These are phyloP conservation scores for Charadrius vociferus DNA, from an alignment of 2,113 vertebrate genomes.

Conservation along the genomic window DNA sequence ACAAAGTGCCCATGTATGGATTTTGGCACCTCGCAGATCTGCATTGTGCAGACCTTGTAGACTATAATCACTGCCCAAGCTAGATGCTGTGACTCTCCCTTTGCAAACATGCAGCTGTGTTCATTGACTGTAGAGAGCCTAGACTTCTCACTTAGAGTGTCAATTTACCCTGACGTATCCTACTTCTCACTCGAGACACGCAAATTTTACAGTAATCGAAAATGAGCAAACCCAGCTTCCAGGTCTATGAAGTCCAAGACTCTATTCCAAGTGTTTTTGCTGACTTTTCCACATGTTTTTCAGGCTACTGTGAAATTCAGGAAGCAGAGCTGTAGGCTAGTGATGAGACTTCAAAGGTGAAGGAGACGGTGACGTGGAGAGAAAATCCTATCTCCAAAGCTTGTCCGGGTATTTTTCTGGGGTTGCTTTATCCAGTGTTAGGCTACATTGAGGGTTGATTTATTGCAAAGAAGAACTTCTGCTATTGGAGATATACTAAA, in stretches of 20 bases:
- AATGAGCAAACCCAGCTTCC: not conserved
- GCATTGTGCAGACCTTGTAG: not conserved
- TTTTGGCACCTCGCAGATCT: not conserved
- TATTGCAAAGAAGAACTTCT: not conserved
- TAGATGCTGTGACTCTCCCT: not conserved
- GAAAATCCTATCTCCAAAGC: not conserved
- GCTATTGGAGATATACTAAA: not conserved
- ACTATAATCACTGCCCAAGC: not conserved
- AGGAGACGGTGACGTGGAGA: rapidly evolving
- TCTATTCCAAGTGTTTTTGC: not conserved
- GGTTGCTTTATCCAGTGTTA: not conserved
- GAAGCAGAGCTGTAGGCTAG: not conserved
- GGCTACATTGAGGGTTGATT: not conserved
- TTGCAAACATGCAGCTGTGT: not conserved
- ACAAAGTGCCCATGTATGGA: not conserved
- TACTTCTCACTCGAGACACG: not conserved
- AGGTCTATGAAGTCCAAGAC: not conserved
- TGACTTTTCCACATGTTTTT: not conserved
- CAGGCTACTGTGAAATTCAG: not conserved
- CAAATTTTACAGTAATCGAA: not conserved
- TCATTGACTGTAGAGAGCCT: not conserved
- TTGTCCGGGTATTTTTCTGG: not conserved
- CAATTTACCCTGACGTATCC: not conserved
- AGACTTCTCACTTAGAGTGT: not conserved
- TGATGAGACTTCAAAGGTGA: not conserved